A percentile compares a stretch with the other conserved stretches of the same genome.
Conservation (phyloP, 2,888 invertebrate genomes). For the Pyrrhosoma nymphula region DNA sequence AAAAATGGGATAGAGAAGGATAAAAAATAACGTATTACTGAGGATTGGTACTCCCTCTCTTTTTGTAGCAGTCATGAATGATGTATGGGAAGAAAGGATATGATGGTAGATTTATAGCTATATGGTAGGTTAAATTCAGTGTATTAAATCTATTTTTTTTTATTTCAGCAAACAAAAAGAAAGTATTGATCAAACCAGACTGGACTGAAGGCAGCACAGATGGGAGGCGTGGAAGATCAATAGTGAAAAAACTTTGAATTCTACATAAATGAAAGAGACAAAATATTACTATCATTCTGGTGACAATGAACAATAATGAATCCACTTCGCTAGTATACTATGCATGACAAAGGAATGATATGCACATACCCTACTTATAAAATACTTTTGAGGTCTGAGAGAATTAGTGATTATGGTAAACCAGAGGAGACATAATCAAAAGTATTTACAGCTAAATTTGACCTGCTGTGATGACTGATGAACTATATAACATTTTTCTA, state of each 20-base stretch:
- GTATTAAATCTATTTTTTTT: background rate
- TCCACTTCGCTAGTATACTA: background rate
- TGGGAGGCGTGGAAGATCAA: constrained; percentile 20
- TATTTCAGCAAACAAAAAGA: constrained; percentile 4
- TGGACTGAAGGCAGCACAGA: constrained; percentile 10
- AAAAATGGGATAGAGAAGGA: too few species aligned
- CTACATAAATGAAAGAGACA: background rate
- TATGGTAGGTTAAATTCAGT: too few species aligned
- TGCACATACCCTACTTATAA: background rate
- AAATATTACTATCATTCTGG: background rate
- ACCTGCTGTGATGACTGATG: background rate
- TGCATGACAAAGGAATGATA: background rate
- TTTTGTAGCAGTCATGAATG: too few species aligned
- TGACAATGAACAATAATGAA: background rate
- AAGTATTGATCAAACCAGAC: background rate
- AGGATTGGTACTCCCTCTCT: too few species aligned
- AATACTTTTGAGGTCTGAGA: background rate
- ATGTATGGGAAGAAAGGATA: too few species aligned
- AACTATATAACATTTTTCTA: background rate
- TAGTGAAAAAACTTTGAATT: background rate
- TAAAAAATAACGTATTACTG: too few species aligned
- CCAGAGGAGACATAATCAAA: background rate
- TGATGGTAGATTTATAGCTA: too few species aligned
- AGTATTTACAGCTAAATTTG: background rate
- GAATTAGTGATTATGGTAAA: background rate